Evolutionary conservation across 2,797 vertebrate genomes (phyloP).

Genomic region (Amblyopsis hoosieri): DNA sequence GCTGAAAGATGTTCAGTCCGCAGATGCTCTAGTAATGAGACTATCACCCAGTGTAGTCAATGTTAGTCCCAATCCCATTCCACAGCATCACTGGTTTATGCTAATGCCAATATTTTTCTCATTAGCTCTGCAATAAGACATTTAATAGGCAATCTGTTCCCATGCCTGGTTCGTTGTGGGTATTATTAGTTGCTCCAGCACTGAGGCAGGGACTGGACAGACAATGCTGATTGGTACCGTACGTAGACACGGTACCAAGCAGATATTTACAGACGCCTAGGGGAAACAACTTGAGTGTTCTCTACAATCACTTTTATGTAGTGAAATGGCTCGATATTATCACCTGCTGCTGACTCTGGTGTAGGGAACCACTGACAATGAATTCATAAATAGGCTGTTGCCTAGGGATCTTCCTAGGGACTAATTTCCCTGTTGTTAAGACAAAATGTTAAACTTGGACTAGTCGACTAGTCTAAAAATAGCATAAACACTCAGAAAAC

Average conservation of each 20-base stretch:
- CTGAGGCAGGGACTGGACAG: conserved; percentile 23
- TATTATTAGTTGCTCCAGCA: conserved; percentile 46
- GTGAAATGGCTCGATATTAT: conserved; percentile 6
- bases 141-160: conserved; percentile 59
- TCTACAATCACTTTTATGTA: conserved; percentile 30
- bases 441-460: too few species aligned
- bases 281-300: conserved; percentile 31
- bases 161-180: conserved; percentile 27
- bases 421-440: too few species aligned
- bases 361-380: background rate
- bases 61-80: conserved; percentile 32
- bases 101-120: conserved; percentile 47
- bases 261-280: conserved; percentile 17
- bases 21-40: conserved; percentile 34
- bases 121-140: conserved; percentile 59
- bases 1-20: conserved; percentile 31
- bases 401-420: too few species aligned
- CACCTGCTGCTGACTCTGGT: background rate
- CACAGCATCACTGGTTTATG: conserved; percentile 36
- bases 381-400: too few species aligned
- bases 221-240: conserved; percentile 44
- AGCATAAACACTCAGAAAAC: too few species aligned
- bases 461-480: too few species aligned
- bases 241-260: too few species aligned
- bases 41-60: conserved; percentile 30